Percentiles rank a stretch among this genome's conserved stretches.
phyloP scores from a whole-genome alignment of 2,888 invertebrate genomes.

The Pardosa pseudoannulata region DNA sequence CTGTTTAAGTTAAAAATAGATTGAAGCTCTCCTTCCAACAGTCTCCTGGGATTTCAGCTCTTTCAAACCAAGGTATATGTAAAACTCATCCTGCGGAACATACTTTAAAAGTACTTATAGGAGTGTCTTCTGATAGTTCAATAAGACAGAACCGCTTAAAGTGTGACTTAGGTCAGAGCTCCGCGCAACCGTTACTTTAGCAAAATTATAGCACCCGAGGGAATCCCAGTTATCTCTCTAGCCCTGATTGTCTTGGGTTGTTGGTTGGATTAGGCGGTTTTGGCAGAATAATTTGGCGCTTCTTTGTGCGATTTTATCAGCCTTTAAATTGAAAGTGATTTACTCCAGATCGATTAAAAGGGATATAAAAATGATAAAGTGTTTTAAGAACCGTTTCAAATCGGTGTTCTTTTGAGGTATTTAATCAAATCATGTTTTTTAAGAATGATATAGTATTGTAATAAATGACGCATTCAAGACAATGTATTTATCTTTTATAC shows the following conservation, averaged over 20 bases:
- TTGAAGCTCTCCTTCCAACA: background rate
- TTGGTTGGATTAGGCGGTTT: constrained; percentile 32
- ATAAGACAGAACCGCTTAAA: constrained; percentile 37
- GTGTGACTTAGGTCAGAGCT: constrained; percentile 49
- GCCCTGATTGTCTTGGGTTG: constrained; percentile 57
- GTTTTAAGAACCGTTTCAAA: too few relatives aligned
- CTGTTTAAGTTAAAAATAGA: constrained; percentile 41
- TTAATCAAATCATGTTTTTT: too few relatives aligned
- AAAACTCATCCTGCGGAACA: constrained; percentile 56
- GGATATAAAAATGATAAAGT: too few relatives aligned
- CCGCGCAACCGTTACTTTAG: constrained; percentile 18
- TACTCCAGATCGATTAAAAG: too few relatives aligned
- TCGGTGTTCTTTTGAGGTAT: too few relatives aligned
- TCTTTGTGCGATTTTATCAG: background rate
- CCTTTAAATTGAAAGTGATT: background rate
- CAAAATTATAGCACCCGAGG: constrained; percentile 58
- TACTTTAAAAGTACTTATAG: constrained; percentile 56
- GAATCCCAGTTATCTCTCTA: constrained; percentile 57
- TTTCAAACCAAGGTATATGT: constrained; percentile 53
- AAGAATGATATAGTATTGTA: too few relatives aligned
- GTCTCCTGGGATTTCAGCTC: constrained; percentile 25
- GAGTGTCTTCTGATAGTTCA: constrained; percentile 44
- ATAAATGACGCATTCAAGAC: too few relatives aligned
- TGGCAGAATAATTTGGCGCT: constrained; percentile 20
- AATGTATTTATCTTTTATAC: too few relatives aligned